phyloP scores from a whole-genome alignment of 2,113 vertebrate genomes.

The Melanocharis versteri region DNA sequence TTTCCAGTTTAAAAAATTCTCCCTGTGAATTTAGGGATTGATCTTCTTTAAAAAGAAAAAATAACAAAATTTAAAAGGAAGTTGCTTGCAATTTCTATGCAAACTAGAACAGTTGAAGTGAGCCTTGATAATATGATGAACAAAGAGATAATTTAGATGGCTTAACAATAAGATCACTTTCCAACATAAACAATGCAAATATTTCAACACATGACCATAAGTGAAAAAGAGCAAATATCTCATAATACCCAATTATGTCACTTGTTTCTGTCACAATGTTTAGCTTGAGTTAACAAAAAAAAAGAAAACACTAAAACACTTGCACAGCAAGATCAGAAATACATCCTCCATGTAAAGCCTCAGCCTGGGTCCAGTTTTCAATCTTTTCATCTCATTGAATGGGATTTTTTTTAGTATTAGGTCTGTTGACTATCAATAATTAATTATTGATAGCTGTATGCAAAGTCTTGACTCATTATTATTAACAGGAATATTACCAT shows the following conservation, averaged over 20 bases:
- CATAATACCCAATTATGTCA: neutral
- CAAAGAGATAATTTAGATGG: neutral
- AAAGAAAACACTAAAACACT: neutral
- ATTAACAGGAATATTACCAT: neutral
- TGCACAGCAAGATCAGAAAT: neutral
- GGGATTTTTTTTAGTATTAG: neutral
- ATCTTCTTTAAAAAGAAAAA: neutral
- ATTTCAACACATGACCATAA: conserved; percentile 26
- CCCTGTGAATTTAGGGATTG: neutral
- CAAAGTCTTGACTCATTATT: neutral
- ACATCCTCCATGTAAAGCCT: neutral
- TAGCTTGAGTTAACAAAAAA: neutral
- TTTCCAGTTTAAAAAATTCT: neutral
- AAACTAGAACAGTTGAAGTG: neutral
- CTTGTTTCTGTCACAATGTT: conserved; percentile 6
- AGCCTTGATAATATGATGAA: neutral
- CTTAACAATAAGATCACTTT: neutral
- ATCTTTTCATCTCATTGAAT: neutral
- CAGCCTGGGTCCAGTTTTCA: neutral
- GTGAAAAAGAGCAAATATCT: neutral
- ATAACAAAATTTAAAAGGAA: neutral
- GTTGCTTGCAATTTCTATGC: neutral
- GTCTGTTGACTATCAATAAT: neutral
- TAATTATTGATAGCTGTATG: neutral
- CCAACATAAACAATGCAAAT: neutral